Evolutionary conservation across 2,797 vertebrate species (phyloP).

Genomic region (Falco columbarius): DNA sequence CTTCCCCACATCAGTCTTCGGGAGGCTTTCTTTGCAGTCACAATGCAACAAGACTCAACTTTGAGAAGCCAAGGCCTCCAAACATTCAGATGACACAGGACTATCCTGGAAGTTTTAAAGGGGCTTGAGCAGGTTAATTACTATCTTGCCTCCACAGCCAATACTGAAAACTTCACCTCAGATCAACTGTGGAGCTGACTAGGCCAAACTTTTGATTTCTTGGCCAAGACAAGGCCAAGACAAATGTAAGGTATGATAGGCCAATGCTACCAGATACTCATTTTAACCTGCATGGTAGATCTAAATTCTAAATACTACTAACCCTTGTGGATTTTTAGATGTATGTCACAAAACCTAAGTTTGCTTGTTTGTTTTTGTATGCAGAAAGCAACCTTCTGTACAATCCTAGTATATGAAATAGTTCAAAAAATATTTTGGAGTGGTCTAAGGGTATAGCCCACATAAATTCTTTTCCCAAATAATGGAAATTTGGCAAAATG

Average conservation of each 20-base stretch:
- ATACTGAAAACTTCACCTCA: neutral
- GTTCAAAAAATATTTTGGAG: neutral
- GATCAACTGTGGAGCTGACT: neutral
- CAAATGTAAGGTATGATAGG: neutral
- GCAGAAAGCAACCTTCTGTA: neutral
- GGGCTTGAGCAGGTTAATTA: neutral
- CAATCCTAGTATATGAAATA: neutral
- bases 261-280: neutral
- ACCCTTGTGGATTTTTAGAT: neutral
- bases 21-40: neutral
- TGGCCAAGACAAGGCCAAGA: neutral
- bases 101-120: neutral
- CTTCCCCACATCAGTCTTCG: neutral
- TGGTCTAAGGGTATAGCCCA: neutral
- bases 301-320: neutral
- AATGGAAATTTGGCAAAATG: neutral
- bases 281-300: neutral
- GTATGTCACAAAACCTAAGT: neutral
- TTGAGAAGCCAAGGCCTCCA: neutral
- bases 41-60: neutral
- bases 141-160: neutral
- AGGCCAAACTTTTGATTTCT: neutral
- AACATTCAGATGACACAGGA: neutral
- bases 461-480: neutral
- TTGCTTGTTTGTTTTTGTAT: neutral